A percentile compares a stretch with the other conserved stretches of the same genome.
Conservation (phyloP, 2,113 vertebrate species). For the Pelecanus crispus region DNA sequence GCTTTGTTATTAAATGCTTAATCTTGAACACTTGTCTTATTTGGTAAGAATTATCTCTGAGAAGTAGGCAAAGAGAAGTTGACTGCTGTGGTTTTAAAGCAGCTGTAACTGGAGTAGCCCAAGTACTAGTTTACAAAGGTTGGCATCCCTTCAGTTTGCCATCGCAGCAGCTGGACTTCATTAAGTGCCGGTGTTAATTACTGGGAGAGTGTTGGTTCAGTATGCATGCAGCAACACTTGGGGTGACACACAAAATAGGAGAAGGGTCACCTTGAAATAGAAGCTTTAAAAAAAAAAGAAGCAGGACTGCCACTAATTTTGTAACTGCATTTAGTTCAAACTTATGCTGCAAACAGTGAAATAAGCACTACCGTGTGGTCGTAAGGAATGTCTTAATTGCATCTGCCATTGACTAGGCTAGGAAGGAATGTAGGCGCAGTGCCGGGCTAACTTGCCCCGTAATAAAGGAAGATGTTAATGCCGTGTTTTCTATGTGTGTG, state of each 20-base stretch:
- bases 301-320: neutral
- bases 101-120: slow-evolving; percentile 35
- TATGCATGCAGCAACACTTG: slow-evolving; percentile 73
- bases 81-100: slow-evolving; percentile 32
- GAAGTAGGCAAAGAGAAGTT: slow-evolving; percentile 33
- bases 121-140: slow-evolving; percentile 60
- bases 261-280: slow-evolving; percentile 86
- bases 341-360: neutral
- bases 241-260: slow-evolving; percentile 65
- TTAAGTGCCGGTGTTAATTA: slow-evolving; percentile 98
- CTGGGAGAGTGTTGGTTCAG: slow-evolving; percentile 83
- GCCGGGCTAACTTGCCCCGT: neutral
- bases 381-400: neutral
- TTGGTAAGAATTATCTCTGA: slow-evolving; percentile 52
- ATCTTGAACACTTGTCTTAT: slow-evolving; percentile 42
- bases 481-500: neutral
- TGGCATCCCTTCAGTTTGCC: slow-evolving; percentile 85
- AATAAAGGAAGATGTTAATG: neutral
- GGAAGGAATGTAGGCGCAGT: neutral
- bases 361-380: neutral
- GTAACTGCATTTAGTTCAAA: neutral
- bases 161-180: slow-evolving; percentile 95
- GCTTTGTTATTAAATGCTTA: slow-evolving; percentile 56
- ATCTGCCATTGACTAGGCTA: neutral
- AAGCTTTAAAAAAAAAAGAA: slow-evolving; percentile 29